Percentiles rank a stretch among this genome's conserved stretches.
These are phyloP conservation scores for Damaliscus lunatus DNA, from an alignment of 2,113 vertebrate genomes.

Conservation along the genomic window DNA sequence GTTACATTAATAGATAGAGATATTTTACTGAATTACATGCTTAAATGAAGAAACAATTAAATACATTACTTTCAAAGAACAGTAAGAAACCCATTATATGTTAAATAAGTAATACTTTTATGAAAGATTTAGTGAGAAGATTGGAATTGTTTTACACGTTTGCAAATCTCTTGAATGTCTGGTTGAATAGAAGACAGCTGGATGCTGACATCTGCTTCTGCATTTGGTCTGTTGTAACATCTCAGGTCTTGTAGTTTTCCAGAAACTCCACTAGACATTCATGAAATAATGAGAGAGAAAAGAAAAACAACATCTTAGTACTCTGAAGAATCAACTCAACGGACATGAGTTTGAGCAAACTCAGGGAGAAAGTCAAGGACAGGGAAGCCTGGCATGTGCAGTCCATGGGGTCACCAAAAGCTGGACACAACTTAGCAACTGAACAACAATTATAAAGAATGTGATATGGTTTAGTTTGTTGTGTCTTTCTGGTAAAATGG, in stretches of 20 bases:
- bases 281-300: background rate
- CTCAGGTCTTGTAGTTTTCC: background rate
- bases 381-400: background rate
- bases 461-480: too few relatives aligned
- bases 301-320: background rate
- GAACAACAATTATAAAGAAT: background rate
- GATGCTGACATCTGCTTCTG: background rate
- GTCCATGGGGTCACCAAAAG: background rate
- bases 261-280: background rate
- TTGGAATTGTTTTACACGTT: background rate
- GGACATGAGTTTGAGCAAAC: background rate
- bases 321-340: background rate
- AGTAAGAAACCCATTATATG: background rate
- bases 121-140: background rate
- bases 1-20: background rate
- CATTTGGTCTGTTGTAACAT: background rate
- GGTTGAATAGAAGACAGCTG: background rate
- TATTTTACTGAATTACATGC: background rate
- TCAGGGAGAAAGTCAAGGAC: background rate
- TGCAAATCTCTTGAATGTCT: background rate
- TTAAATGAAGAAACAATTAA: background rate
- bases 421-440: background rate
- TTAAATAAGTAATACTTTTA: background rate
- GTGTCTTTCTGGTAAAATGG: background rate
- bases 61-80: background rate